Base-by-base conservation (phyloP, 2,888 invertebrate genomes). In the Agrochola circellaris region DNA sequence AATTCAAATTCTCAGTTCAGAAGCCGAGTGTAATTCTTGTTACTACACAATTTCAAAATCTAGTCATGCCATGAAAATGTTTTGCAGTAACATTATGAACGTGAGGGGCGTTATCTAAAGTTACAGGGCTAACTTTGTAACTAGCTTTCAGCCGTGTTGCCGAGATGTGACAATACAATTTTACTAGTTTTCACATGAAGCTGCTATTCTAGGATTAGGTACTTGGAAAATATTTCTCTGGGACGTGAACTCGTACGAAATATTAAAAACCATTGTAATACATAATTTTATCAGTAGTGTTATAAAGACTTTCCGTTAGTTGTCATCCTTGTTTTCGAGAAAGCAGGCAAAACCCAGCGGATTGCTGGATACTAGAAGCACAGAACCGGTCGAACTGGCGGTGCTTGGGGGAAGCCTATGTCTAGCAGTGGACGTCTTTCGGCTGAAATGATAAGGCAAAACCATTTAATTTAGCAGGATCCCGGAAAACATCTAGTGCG, bases 61-160 rank as follows among this genome's bases (percentile, higher is more conserved):
- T 20, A 48, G 23, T 48, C 48, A 15, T 0, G 9, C 34, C 26
- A 60, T 42, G 23, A 80, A 48, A 81, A 62, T 26, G 34, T 56
- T 38, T 26, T 30, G 30, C 38, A 2, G n/a, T 42, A 51, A n/a
- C 64, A 42, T 34, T 62, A n/a, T 34, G 11, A 23, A 38, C 45
- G 60, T 38, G 20, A 81, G 4, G 9, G 15, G n/a, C n/a, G 26
- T 56, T 9, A 38, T 56, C 13, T 38, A 60, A 71, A 72, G 62
- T 72, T 79, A 42, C 15, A 66, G 9, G 51, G 13, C 72, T 34
- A 85, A 83, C 82, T 85, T 75, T 73, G 34, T 81, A 76, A 83
- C 73, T 76, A 60, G 51, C 23, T 81, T 75, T 38, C 30, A 69
- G 70, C 45, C 62, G 6, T 26, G 68, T n/a, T 20, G 51, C 30